A percentile compares a stretch with the other conserved stretches of the same genome.
phyloP scores from a whole-genome alignment of 2,797 vertebrate genomes.

The Cynodonichthys magdalenae region DNA sequence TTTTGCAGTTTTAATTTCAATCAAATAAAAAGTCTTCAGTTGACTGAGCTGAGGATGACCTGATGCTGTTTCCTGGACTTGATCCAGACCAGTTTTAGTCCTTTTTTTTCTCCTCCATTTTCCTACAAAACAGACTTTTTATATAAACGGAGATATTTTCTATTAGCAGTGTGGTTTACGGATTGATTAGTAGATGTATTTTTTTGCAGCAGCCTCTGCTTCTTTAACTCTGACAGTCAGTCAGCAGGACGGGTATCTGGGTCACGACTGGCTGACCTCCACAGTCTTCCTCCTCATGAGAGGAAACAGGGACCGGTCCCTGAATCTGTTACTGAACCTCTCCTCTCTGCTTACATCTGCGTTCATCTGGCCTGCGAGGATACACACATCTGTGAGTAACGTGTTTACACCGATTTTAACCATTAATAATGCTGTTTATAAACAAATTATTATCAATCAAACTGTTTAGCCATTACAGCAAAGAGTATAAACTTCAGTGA shows the following conservation, averaged over 20 bases:
- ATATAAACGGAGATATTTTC: too few relatives aligned
- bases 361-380: slow-evolving; percentile 90
- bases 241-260: slow-evolving; percentile 79
- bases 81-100: too few relatives aligned
- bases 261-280: slow-evolving; percentile 92
- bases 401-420: background rate
- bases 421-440: background rate
- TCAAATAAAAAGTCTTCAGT: too few relatives aligned
- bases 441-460: too few relatives aligned
- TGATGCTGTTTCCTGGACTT: too few relatives aligned
- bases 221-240: slow-evolving; percentile 86
- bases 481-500: too few relatives aligned
- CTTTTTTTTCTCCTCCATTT: too few relatives aligned
- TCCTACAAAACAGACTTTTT: background rate
- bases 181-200: background rate
- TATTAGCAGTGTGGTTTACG: too few relatives aligned
- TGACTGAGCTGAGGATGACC: too few relatives aligned
- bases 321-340: slow-evolving; percentile 84
- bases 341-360: slow-evolving; percentile 88
- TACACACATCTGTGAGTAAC: slow-evolving; percentile 88
- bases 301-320: slow-evolving; percentile 81
- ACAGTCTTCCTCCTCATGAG: slow-evolving; percentile 91
- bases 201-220: background rate
- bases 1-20: too few relatives aligned
- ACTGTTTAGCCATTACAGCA: too few relatives aligned